Conservation (phyloP, 2,797 vertebrate genomes). For the Trachops cirrhosus region DNA sequence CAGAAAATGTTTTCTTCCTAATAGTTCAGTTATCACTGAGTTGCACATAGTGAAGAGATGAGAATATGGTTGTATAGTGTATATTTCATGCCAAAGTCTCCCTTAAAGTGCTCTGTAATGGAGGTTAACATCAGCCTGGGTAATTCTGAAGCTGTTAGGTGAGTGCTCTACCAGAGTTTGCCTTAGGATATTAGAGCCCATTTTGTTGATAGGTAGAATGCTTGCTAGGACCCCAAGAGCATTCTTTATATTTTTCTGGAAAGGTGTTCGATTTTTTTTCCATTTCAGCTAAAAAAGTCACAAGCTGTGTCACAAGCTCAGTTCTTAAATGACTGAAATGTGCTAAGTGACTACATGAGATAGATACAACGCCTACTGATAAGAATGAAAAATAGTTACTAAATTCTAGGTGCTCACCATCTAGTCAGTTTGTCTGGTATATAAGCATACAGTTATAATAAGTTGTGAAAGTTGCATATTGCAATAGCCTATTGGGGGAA, state of each 20-base stretch:
- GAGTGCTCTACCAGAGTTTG: not conserved
- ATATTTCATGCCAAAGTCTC: slow-evolving; percentile 33
- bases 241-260: slow-evolving; percentile 21
- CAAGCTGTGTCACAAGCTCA: not conserved
- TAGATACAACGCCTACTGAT: not conserved
- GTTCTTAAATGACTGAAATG: not conserved
- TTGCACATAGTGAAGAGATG: slow-evolving; percentile 58
- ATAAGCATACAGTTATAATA: not conserved
- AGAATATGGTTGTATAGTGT: slow-evolving; percentile 61
- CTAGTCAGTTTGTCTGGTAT: not conserved
- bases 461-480: not conserved
- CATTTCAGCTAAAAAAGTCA: not conserved
- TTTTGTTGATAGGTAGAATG: slow-evolving; percentile 47
- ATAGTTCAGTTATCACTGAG: slow-evolving; percentile 57
- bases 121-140: not conserved
- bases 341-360: not conserved
- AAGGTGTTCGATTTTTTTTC: not conserved
- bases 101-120: slow-evolving; percentile 14
- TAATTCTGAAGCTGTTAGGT: slow-evolving; percentile 43
- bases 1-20: slow-evolving; percentile 73
- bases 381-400: not conserved
- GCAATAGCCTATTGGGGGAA: not conserved
- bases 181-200: not conserved
- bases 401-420: not conserved
- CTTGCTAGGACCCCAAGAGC: not conserved